phyloP scores from a whole-genome alignment of 64 coral and sea anemone genomes.

The Actinia tenebrosa region DNA sequence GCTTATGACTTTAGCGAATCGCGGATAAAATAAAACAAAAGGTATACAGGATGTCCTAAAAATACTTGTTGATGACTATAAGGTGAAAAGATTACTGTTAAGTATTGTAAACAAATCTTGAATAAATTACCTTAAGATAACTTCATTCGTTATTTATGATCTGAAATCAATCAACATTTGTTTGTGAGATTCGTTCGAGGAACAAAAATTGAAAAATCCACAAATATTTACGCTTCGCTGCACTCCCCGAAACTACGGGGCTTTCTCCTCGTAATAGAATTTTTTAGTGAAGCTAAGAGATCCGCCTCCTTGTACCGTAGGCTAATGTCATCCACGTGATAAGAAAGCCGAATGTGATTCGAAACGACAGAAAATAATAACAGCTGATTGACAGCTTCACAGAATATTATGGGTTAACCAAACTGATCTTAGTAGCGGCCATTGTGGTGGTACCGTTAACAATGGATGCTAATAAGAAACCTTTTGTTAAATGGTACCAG shows the following conservation, averaged over 20 bases:
- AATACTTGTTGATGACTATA: too few species aligned
- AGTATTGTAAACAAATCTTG: too few species aligned
- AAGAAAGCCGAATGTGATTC: conserved; percentile 1
- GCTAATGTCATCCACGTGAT: neutral
- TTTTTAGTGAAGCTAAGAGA: neutral
- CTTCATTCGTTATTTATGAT: conserved; percentile 9
- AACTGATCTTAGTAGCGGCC: neutral
- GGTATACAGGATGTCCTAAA: too few species aligned
- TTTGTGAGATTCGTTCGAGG: neutral
- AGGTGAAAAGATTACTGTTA: too few species aligned
- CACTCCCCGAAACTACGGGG: neutral
- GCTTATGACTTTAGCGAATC: too few species aligned
- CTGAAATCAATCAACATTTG: neutral
- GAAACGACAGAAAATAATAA: conserved; percentile 1
- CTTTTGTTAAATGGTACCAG: too few species aligned
- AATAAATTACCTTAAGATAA: neutral
- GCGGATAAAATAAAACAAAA: too few species aligned
- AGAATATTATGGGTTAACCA: too few species aligned
- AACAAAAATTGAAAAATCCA: neutral
- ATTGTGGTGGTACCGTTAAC: too few species aligned
- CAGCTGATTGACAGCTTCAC: neutral
- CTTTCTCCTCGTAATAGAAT: neutral
- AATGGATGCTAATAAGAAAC: too few species aligned
- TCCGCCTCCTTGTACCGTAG: neutral
- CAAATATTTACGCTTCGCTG: neutral